Percentiles rank a stretch among this genome's conserved stretches.
Conservation (phyloP, 2,113 vertebrate genomes). For the Pandion haliaetus region DNA sequence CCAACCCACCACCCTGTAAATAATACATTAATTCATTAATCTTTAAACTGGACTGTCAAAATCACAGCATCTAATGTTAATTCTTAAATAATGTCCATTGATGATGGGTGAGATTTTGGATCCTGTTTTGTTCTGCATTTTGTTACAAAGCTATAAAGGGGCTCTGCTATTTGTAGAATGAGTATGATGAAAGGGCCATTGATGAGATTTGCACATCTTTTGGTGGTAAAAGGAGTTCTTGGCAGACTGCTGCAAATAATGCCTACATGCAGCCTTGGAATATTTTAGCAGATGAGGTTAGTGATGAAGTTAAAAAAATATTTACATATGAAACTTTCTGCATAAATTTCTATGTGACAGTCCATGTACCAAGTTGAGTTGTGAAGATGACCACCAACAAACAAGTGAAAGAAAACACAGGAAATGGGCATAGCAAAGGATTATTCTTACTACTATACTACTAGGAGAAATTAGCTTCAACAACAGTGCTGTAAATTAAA, state of each 20-base stretch:
- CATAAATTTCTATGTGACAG: background rate
- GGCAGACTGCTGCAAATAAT: background rate
- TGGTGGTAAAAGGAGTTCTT: background rate
- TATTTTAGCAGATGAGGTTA: background rate
- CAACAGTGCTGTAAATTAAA: background rate
- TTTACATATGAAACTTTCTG: background rate
- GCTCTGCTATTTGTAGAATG: background rate
- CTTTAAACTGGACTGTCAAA: background rate
- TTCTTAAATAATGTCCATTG: background rate
- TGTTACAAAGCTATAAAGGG: background rate
- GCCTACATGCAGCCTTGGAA: background rate
- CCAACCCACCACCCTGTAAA: background rate
- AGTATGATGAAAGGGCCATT: background rate
- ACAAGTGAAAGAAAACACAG: background rate
- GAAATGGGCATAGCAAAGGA: background rate
- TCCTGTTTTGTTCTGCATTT: background rate
- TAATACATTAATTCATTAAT: background rate
- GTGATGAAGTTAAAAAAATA: background rate
- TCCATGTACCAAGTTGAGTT: background rate
- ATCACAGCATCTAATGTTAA: background rate
- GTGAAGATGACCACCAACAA: background rate
- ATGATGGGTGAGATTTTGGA: background rate
- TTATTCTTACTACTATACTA: background rate
- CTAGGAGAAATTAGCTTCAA: background rate
- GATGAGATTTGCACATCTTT: background rate